Percentiles rank a stretch among this genome's conserved stretches.
These are phyloP conservation scores for Dyspetes luteomarginatus DNA, from an alignment of 2,888 invertebrate genomes.

Conservation along the genomic window DNA sequence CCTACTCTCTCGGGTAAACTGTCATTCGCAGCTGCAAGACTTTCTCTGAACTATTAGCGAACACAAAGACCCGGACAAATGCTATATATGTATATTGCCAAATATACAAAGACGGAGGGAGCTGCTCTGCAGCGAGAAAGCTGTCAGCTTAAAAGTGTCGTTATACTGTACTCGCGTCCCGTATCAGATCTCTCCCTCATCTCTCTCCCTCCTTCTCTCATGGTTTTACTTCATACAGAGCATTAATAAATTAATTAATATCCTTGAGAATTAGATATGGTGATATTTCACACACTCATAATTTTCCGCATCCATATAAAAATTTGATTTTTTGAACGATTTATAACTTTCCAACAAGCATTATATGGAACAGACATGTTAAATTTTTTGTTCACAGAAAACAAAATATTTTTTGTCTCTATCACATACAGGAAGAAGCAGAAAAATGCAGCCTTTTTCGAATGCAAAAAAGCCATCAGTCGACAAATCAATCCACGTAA, in stretches of 20 bases:
- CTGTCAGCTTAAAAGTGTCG: conserved; percentile 17
- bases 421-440: too few species aligned
- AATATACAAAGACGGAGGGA: conserved; percentile 9
- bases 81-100: conserved; percentile 2
- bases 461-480: background rate
- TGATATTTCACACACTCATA: background rate
- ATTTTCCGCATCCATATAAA: too few species aligned
- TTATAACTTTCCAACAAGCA: too few species aligned
- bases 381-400: background rate
- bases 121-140: conserved; percentile 1
- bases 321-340: too few species aligned
- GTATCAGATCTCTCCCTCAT: background rate
- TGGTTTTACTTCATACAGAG: background rate
- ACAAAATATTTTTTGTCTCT: conserved; percentile 10
- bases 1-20: conserved; percentile 13
- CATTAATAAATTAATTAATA: background rate
- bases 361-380: too few species aligned
- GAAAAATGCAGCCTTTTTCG: background rate
- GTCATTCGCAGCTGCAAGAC: conserved; percentile 25
- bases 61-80: background rate
- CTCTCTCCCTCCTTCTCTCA: background rate
- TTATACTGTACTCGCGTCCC: conserved; percentile 24
- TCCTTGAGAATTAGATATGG: background rate
- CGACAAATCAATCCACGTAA: conserved; percentile 54
- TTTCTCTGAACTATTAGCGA: conserved; percentile 18